Base-by-base conservation (phyloP, 2,113 vertebrate genomes). In the Zosterops borbonicus region DNA sequence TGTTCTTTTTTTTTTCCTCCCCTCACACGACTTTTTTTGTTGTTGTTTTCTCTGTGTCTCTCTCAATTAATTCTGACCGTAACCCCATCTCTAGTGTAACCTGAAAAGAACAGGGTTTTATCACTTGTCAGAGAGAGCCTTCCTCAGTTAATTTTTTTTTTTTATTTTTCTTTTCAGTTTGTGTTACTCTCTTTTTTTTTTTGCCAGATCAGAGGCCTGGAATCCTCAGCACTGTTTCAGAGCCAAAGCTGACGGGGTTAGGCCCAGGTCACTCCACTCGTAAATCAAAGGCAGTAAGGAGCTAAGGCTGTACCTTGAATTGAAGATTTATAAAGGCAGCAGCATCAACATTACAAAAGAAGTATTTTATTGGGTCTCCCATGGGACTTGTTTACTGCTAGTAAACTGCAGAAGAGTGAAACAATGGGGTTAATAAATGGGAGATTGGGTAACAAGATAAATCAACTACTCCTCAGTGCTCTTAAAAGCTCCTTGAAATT, bases 311-410 rank as follows among this genome's bases (percentile, higher is more conserved):
- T 62, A 71, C 35, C 35, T 95, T 17, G 53, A 97, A 96, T 89
- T 1, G 2, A 44, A 89, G 94, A 95, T 97, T 96, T 96, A 85
- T 74, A 75, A 92, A 95, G 94, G 69, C 64, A 91, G 55, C 70
- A 90, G 85, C 35, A 97, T 97, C 97, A 97, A 64, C 94, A 95
- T 94, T 96, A 97, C 37, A 97, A 96, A 97, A 96, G 68, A 85
- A 94, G 63, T 74, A 41, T 94, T 91, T 95, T 96, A 92, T 82
- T 85, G 27, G 62, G 49, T 95, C 97, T 96, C 90, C 78, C 33
- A 2, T n/a, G 75, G 70, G 59, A 94, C 97, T 94, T 95, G 64
- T 95, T 97, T 97, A 83, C 64, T 76, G 76, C 42, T 92, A 9
- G 83, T 97, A 96, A 91, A 46, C 50, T 94, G 69, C 85, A 80